phyloP scores from a whole-genome alignment of 2,888 invertebrate genomes.

The Altica lythri region DNA sequence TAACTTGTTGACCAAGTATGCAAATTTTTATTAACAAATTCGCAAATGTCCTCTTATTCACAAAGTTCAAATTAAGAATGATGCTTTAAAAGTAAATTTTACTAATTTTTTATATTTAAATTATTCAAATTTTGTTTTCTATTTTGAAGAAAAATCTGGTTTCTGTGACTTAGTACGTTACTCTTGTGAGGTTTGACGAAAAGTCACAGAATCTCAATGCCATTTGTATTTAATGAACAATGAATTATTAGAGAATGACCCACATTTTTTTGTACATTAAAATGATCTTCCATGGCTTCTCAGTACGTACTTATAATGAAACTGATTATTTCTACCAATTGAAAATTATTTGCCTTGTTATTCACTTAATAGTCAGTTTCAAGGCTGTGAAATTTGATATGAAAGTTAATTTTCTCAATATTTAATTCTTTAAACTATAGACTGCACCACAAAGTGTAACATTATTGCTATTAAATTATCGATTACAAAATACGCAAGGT shows the following conservation, averaged over 20 bases:
- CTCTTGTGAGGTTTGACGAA: too few species aligned
- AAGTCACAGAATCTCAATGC: too few species aligned
- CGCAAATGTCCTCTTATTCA: too few species aligned
- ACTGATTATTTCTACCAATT: constrained; percentile 21
- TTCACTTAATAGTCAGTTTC: constrained; percentile 18
- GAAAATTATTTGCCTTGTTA: constrained; percentile 18
- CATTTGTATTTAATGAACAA: too few species aligned
- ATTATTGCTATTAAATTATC: constrained; percentile 3
- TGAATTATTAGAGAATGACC: constrained; percentile 16
- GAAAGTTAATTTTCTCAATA: constrained; percentile 19
- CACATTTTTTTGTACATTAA: constrained; percentile 16
- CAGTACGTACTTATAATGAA: neutral
- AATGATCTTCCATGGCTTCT: constrained; percentile 1
- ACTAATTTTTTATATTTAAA: too few species aligned
- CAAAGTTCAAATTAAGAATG: too few species aligned
- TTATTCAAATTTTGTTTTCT: too few species aligned
- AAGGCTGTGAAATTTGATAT: constrained; percentile 19
- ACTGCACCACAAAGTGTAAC: neutral
- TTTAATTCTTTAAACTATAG: constrained; percentile 15
- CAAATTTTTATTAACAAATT: too few species aligned
- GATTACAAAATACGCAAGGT: constrained; percentile 6
- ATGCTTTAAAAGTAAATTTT: too few species aligned
- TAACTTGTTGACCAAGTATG: too few species aligned
- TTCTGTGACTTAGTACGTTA: too few species aligned
- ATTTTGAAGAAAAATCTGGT: too few species aligned